Conservation (phyloP, 2,888 invertebrate species). For the Petrophora chlorosata region DNA sequence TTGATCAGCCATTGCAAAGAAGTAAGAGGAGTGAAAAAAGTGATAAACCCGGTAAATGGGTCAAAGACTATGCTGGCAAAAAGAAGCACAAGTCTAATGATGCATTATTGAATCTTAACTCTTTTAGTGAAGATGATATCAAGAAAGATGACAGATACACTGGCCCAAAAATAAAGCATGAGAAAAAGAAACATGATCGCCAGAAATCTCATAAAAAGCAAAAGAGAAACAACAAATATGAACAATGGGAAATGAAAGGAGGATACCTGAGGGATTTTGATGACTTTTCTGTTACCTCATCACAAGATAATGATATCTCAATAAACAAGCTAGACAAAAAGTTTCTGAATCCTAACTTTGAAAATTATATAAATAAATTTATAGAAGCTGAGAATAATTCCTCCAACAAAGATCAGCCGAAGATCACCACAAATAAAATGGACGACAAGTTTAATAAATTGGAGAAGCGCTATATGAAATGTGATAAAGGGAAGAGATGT, state of each 20-base stretch:
- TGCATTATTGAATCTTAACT: slow-evolving; percentile 38
- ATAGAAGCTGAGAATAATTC: slow-evolving; percentile 37
- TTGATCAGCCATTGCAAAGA: slow-evolving; percentile 37
- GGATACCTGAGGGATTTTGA: slow-evolving; percentile 72
- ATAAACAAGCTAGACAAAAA: slow-evolving; percentile 49
- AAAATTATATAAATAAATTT: slow-evolving; percentile 47
- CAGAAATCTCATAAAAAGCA: slow-evolving; percentile 69
- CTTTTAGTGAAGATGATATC: slow-evolving; percentile 64
- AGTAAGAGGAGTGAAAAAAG: slow-evolving; percentile 42
- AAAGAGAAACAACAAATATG: slow-evolving; percentile 72
- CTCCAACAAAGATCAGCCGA: slow-evolving; percentile 7
- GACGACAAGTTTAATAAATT: slow-evolving; percentile 33
- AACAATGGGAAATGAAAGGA: slow-evolving; percentile 76
- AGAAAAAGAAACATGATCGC: slow-evolving; percentile 65
- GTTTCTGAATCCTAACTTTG: slow-evolving; percentile 42
- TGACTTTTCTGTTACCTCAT: slow-evolving; percentile 55
- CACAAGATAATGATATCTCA: slow-evolving; percentile 51
- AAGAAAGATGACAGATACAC: slow-evolving; percentile 71
- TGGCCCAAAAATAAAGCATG: slow-evolving; percentile 58
- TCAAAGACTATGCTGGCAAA: slow-evolving; percentile 69
- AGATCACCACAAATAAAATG: slow-evolving; percentile 12
- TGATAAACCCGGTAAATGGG: slow-evolving; percentile 58
- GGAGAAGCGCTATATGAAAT: slow-evolving; percentile 28
- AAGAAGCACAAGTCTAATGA: slow-evolving; percentile 45
- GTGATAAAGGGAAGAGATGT: slow-evolving; percentile 34